A percentile compares a stretch with the other conserved stretches of the same genome.
Evolutionary conservation across 2,888 invertebrate species (phyloP).

Genomic region (Coronaproctus castanopsis): DNA sequence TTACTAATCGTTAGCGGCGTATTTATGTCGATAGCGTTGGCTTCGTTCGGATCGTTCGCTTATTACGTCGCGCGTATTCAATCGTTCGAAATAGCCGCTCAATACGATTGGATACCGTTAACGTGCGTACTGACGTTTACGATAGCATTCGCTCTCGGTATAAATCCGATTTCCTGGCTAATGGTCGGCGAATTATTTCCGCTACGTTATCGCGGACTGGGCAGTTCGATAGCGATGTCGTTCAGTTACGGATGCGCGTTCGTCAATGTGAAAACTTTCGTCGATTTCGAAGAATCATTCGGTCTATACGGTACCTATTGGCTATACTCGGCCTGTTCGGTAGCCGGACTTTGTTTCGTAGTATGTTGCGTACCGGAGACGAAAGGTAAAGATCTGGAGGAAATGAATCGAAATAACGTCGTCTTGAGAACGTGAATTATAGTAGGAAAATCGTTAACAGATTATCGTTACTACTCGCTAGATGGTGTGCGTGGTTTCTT

Average conservation of each 20-base stretch:
- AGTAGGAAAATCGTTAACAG: too few species aligned
- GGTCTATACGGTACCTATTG: conserved; percentile 71
- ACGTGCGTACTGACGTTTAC: conserved; percentile 65
- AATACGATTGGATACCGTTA: conserved; percentile 62
- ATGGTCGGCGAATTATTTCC: conserved; percentile 67
- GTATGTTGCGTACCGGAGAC: conserved; percentile 76
- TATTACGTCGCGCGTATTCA: conserved; percentile 42
- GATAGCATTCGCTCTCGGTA: conserved; percentile 66
- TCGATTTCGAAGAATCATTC: conserved; percentile 53
- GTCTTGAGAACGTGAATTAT: neutral
- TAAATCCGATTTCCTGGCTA: conserved; percentile 72
- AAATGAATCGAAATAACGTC: conserved; percentile 39
- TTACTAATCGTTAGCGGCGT: conserved; percentile 64
- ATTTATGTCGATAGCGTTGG: conserved; percentile 66
- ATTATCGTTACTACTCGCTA: conserved; percentile 1
- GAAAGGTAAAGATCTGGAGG: conserved; percentile 70
- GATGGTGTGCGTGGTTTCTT: too few species aligned
- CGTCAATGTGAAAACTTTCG: conserved; percentile 65
- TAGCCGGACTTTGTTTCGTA: conserved; percentile 62
- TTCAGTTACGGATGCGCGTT: conserved; percentile 74
- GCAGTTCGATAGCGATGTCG: conserved; percentile 66
- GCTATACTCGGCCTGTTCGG: conserved; percentile 65
- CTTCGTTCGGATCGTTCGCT: conserved; percentile 64
- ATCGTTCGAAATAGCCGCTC: conserved; percentile 24
- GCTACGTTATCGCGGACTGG: conserved; percentile 61